Percentiles rank a stretch among this genome's conserved stretches.
These are phyloP conservation scores for Sebastes goodei DNA, from an alignment of 2,797 vertebrate species.

Conservation along the genomic window DNA sequence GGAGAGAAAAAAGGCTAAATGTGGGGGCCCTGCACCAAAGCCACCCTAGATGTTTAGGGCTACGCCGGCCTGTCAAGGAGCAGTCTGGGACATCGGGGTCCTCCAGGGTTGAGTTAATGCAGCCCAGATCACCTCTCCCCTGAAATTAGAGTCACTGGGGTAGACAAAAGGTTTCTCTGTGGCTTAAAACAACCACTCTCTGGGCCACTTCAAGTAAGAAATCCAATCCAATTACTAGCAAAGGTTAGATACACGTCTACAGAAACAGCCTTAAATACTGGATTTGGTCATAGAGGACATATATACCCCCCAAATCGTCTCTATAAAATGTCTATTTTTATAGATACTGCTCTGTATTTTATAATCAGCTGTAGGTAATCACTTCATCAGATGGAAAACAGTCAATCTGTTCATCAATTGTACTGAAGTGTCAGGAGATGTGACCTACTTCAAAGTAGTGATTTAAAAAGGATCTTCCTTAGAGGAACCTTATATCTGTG, in stretches of 20 bases:
- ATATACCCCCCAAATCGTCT: background rate
- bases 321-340: background rate
- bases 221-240: background rate
- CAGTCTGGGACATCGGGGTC: constrained; percentile 29
- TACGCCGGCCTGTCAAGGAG: constrained; percentile 19
- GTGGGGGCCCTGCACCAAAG: constrained; percentile 30
- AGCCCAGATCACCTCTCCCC: constrained; percentile 1
- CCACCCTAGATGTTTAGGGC: constrained; percentile 35
- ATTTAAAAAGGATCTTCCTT: constrained; percentile 14
- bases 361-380: background rate
- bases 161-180: background rate
- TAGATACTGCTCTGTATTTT: background rate
- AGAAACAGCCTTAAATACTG: background rate
- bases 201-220: background rate
- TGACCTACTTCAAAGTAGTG: constrained; percentile 17
- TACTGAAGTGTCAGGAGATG: constrained; percentile 12
- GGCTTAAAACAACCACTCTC: background rate
- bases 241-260: background rate
- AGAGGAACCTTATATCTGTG: constrained; percentile 10
- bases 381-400: background rate
- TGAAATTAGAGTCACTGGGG: constrained; percentile 7
- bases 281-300: background rate
- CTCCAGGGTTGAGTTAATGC: constrained; percentile 19
- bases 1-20: constrained; percentile 32
- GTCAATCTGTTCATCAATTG: background rate